A percentile compares a stretch with the other conserved stretches of the same genome.
These are phyloP conservation scores for Torymus auratus DNA, from an alignment of 2,888 invertebrate genomes.

Conservation along the genomic window DNA sequence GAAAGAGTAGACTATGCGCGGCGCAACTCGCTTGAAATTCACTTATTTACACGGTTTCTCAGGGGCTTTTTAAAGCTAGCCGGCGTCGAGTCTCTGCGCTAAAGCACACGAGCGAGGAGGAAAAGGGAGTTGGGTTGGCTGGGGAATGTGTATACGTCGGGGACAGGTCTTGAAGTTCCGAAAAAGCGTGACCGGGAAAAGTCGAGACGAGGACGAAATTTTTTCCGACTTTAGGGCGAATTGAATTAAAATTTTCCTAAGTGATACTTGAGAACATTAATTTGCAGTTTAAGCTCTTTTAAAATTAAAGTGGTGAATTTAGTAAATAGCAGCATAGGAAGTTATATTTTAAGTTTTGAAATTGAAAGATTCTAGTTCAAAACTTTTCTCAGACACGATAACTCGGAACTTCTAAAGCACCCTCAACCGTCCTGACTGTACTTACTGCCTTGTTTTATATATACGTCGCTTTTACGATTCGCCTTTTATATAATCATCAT, in stretches of 20 bases:
- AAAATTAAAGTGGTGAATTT: too few relatives aligned
- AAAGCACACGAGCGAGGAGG: slow-evolving; percentile 12
- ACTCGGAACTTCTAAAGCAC: not conserved
- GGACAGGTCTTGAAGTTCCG: slow-evolving; percentile 1
- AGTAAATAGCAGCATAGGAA: too few relatives aligned
- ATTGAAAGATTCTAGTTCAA: too few relatives aligned
- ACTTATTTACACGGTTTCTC: slow-evolving; percentile 47
- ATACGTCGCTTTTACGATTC: slow-evolving; percentile 32
- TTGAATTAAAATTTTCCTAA: not conserved
- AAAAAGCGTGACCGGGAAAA: slow-evolving; percentile 11
- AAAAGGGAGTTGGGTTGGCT: slow-evolving; percentile 10
- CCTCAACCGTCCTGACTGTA: not conserved
- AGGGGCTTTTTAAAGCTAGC: slow-evolving; percentile 25
- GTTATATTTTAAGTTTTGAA: too few relatives aligned
- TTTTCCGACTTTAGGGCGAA: too few relatives aligned
- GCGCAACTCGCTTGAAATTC: slow-evolving; percentile 37
- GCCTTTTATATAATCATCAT: slow-evolving; percentile 26
- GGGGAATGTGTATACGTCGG: not conserved
- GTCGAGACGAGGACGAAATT: not conserved
- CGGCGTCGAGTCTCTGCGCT: slow-evolving; percentile 13
- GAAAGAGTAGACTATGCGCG: not conserved
- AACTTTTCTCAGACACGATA: not conserved
- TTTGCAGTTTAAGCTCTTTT: too few relatives aligned
- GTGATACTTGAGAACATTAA: too few relatives aligned
- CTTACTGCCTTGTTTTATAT: slow-evolving; percentile 8